phyloP scores from a whole-genome alignment of 2,113 vertebrate genomes.

The Motacilla tschutschensis region DNA sequence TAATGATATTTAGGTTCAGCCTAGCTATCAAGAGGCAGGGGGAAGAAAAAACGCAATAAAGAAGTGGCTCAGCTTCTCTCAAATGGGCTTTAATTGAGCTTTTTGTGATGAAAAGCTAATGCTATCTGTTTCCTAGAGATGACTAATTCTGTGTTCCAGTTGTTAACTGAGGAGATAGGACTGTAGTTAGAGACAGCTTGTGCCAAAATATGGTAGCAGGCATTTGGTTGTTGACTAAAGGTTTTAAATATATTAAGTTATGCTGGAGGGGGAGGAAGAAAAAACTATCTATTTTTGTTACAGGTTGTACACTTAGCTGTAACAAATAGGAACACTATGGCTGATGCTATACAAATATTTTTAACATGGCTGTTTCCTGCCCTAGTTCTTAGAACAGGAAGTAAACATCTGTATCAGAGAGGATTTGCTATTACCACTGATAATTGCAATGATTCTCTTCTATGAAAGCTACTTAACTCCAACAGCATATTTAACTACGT shows the following conservation, averaged over 20 bases:
- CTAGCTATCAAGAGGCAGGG: background rate
- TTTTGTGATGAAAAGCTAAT: conserved; percentile 41
- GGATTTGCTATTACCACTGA: conserved; percentile 36
- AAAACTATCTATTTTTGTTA: background rate
- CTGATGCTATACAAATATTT: conserved; percentile 8
- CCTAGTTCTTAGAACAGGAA: conserved; percentile 39
- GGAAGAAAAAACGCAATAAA: background rate
- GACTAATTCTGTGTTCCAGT: background rate
- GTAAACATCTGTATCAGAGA: conserved; percentile 35
- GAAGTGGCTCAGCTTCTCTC: background rate
- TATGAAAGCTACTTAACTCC: conserved; percentile 51
- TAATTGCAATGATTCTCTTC: conserved; percentile 52
- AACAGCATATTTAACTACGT: conserved; percentile 44
- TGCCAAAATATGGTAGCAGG: background rate
- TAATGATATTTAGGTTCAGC: background rate
- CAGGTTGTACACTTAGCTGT: background rate
- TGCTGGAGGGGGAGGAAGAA: background rate
- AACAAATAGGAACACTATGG: background rate
- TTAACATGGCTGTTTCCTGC: conserved; percentile 19
- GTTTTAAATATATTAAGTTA: conserved; percentile 9
- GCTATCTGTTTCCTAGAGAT: conserved; percentile 24
- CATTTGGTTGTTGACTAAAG: conserved; percentile 7
- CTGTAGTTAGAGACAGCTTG: background rate
- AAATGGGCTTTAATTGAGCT: conserved; percentile 43
- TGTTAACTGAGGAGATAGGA: background rate